A percentile compares a stretch with the other conserved stretches of the same genome.
These are phyloP conservation scores for Narcine bancroftii DNA, from an alignment of 2,113 vertebrate species.

Conservation along the genomic window DNA sequence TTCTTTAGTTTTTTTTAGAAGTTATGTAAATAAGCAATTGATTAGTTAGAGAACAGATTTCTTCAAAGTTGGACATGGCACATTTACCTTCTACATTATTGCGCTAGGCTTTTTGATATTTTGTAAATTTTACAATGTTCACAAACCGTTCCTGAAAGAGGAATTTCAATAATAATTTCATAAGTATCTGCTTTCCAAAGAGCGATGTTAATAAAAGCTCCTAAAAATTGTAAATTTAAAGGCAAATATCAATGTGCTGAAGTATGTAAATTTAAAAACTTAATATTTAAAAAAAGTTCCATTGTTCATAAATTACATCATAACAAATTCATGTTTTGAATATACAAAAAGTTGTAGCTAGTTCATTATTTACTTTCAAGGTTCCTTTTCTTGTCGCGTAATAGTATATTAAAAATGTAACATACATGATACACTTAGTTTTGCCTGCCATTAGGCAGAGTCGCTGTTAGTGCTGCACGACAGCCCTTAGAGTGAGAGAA, in stretches of 20 bases:
- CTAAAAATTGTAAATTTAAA: not conserved
- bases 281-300: not conserved
- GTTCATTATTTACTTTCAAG: no score
- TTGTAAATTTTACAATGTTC: not conserved
- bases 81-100: not conserved
- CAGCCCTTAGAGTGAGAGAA: no score
- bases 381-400: no score
- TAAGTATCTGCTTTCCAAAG: not conserved
- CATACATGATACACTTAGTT: no score
- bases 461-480: no score
- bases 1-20: no score
- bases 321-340: not conserved
- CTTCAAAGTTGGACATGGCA: no score
- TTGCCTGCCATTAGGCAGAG: no score
- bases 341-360: no score
- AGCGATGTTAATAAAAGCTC: not conserved
- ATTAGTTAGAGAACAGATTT: no score
- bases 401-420: no score
- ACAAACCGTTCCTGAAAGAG: not conserved
- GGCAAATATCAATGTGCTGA: not conserved
- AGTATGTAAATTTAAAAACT: not conserved
- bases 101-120: not conserved
- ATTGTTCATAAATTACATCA: not conserved
- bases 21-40: no score
- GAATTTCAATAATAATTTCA: not conserved